Percentiles rank a stretch among this genome's conserved stretches.
These are phyloP conservation scores for Fistularia commersonii DNA, from an alignment of 2,797 vertebrate genomes.

Conservation along the genomic window DNA sequence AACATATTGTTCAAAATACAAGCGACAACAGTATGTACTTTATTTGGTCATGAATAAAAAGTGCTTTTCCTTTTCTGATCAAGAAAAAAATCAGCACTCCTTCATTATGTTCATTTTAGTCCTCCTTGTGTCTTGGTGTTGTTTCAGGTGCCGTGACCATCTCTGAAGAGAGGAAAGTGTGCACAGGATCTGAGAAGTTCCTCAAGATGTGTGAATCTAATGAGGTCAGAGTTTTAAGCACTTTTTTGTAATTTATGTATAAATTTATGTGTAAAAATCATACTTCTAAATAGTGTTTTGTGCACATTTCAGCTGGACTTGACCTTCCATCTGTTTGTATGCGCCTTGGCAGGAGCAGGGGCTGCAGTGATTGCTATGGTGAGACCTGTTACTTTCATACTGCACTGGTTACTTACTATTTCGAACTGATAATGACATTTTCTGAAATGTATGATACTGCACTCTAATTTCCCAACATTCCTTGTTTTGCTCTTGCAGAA, in stretches of 20 bases:
- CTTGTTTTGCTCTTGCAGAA: too few relatives aligned
- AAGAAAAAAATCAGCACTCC: not conserved
- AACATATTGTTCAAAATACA: too few relatives aligned
- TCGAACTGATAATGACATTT: too few relatives aligned
- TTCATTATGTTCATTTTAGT: not conserved
- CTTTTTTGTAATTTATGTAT: too few relatives aligned
- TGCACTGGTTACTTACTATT: too few relatives aligned
- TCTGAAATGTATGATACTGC: too few relatives aligned
- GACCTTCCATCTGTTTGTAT: slow-evolving; percentile 98
- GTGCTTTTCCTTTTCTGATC: too few relatives aligned
- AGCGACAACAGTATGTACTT: too few relatives aligned
- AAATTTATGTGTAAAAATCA: too few relatives aligned
- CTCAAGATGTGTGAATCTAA: slow-evolving; percentile 93
- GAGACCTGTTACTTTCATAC: slow-evolving; percentile 47
- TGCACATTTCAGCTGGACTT: slow-evolving; percentile 86
- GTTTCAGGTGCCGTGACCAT: slow-evolving; percentile 85
- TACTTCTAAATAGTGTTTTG: not conserved
- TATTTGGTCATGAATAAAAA: too few relatives aligned
- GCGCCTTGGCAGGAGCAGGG: slow-evolving; percentile 94
- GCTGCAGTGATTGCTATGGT: slow-evolving; percentile 98
- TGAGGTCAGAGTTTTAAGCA: slow-evolving; percentile 74
- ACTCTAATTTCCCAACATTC: too few relatives aligned
- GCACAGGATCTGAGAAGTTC: slow-evolving; percentile 87
- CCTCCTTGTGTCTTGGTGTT: not conserved
- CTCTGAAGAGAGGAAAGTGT: slow-evolving; percentile 90